Evolutionary conservation across 2,797 vertebrate species (phyloP), one percentile per base, ranked within the genome.

Genomic region (Enteromius radiatus): DNA sequence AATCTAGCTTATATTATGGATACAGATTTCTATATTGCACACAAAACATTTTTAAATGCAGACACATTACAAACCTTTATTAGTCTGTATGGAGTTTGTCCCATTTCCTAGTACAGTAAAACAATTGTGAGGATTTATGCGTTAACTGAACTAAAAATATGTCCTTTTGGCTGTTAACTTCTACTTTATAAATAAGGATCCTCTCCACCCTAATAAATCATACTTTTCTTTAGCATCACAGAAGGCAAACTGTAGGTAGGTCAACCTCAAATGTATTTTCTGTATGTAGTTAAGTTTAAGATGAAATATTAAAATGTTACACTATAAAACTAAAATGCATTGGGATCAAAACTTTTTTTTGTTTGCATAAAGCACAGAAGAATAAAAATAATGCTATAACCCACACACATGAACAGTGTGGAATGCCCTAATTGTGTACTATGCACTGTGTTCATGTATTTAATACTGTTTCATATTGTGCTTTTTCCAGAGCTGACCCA

Each of bases 161-260:
- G 41, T 77, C 23, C 2, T 12, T 59, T 36, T 26, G 73, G 74
- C 59, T 38, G 54, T 8, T 59, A 41, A 41, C 33, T 38, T 76
- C 52, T n/a, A 41, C 15, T 31, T 61, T 15, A 63, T 63, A 17
- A 63, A 63, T 17, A 5, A 14, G 14, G 56, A 33, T 65, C n/a
- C 14, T 45, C 61, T 47, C 21, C 11, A 33, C n/a, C 11, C 28
- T 54, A 52, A 68, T 78, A 78, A 54, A 78, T 78, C 31, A 17
- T 67, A 45, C 11, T 36, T 33, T 23, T 52, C 31, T 36, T 21
- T n/a, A 49, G 4, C 15, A 64, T 49, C n/a, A 63, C 15, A 43
- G 38, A 78, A 52, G 19, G 28, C 43, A 78, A 52, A 26, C 45
- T 67, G 12, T 8, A 52, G 59, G 5, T 61, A 61, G 59, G 26